Evolutionary conservation across 2,888 invertebrate species (phyloP).

Genomic region (Phoronis australis): DNA sequence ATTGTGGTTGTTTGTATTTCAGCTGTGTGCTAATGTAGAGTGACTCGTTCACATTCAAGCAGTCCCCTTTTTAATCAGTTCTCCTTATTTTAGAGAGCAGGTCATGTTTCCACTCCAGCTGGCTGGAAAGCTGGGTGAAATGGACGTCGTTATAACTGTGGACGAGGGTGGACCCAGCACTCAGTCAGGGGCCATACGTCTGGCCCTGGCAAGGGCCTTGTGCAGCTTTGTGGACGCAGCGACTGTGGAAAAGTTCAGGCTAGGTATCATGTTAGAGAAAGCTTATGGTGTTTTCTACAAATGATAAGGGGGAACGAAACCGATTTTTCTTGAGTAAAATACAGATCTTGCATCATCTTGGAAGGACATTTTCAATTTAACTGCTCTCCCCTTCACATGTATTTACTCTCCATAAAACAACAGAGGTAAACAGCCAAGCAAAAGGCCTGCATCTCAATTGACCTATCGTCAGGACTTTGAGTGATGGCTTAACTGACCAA

Average conservation of each 20-base stretch:
- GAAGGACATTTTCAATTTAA: neutral
- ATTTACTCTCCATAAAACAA: slow-evolving; percentile 2
- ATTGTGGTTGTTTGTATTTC: no score
- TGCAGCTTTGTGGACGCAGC: slow-evolving; percentile 75
- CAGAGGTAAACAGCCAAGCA: no score
- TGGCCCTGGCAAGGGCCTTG: slow-evolving; percentile 78
- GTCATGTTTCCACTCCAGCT: slow-evolving; percentile 80
- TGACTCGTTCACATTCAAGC: no score
- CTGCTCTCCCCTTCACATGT: no score
- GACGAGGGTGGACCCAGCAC: slow-evolving; percentile 58
- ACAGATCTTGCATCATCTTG: neutral
- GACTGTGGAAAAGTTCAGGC: slow-evolving; percentile 75
- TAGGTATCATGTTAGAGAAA: no score
- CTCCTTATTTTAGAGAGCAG: slow-evolving; percentile 58
- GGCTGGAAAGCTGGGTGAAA: slow-evolving; percentile 67
- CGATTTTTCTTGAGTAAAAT: neutral
- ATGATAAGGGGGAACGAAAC: neutral
- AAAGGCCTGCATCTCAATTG: no score
- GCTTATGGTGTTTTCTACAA: neutral
- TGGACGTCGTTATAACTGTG: slow-evolving; percentile 71
- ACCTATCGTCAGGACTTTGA: no score
- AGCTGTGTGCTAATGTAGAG: no score
- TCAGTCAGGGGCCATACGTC: slow-evolving; percentile 83
- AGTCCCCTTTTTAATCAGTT: no score
- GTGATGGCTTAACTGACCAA: no score